Evolutionary conservation across 2,797 vertebrate species (phyloP), one percentile per base, ranked within the genome.

Genomic region (Sebastes reedi): DNA sequence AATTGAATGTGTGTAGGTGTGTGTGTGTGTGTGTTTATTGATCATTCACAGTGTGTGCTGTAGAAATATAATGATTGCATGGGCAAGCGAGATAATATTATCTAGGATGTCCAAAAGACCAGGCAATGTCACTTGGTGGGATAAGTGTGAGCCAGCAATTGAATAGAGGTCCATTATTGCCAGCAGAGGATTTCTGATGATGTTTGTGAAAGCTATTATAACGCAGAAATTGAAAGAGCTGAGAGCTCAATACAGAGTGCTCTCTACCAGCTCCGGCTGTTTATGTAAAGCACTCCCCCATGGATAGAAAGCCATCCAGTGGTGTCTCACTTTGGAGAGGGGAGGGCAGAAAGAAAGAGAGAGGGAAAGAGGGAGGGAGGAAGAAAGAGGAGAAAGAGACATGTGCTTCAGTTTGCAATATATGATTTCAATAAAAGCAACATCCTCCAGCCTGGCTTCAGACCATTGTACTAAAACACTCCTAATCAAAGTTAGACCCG

Each of bases 151-250:
- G 80, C 78, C 73, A 79, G 79, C 73, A 69, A 75, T 84, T 91
- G 90, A 94, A 94, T 86, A 82, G 87, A 87, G 85, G 86, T 88
- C 81, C 75, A 91, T 93, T 92, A 93, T 88, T 88, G 87, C 81
- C 88, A 82, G 86, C 84, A 72, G 84, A 88, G 87, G 84, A 91
- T 91, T 91, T 88, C 87, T 92, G 91, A 93, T 91, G 86, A 91
- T 94, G 89, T 94, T 93, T 94, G 83, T 93, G 88, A 92, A 93
- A 89, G 90, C 90, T 86, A 89, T 93, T 93, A 90, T 90, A 91
- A 91, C 24, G 7, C 82, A 80, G 75, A 91, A 88, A 92, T 85
- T 91, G 90, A 94, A 95, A 91, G 83, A 83, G 83, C 88, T 88
- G 79, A 87, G 80, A 79, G 83, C 73, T 89, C 88, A 89, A 87